phyloP scores from a whole-genome alignment of 2,797 vertebrate species.

The Pantherophis vulpinus region DNA sequence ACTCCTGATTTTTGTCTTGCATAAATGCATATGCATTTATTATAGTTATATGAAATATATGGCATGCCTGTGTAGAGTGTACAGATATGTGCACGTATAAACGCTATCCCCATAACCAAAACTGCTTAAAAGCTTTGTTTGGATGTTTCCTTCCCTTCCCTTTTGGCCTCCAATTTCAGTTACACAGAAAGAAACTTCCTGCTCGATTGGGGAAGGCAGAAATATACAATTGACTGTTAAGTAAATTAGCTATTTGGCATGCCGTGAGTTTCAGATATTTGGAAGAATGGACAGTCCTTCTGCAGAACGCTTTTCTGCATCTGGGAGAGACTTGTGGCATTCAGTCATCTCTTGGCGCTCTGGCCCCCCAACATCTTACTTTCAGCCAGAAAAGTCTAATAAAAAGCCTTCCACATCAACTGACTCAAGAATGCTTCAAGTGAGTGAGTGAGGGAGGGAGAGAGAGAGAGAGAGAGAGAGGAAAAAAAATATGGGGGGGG shows the following conservation, averaged over 20 bases:
- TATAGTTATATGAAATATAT: background rate
- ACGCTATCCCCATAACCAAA: background rate
- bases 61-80: background rate
- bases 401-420: slow-evolving; percentile 3
- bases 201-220: background rate
- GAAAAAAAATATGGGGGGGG: background rate
- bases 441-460: background rate
- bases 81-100: too few species aligned
- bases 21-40: background rate
- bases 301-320: slow-evolving; percentile 31
- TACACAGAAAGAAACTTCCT: background rate
- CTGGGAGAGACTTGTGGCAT: slow-evolving; percentile 7
- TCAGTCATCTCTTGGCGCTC: slow-evolving; percentile 20
- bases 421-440: slow-evolving; percentile 31
- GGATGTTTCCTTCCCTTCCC: background rate
- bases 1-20: background rate
- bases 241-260: background rate
- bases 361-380: background rate
- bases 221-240: background rate
- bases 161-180: background rate
- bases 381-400: slow-evolving; percentile 24
- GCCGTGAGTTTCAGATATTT: background rate
- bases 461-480: background rate
- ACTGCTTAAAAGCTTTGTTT: background rate
- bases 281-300: slow-evolving; percentile 45